phyloP scores from a whole-genome alignment of 2,113 vertebrate genomes.

The Galemys pyrenaicus region DNA sequence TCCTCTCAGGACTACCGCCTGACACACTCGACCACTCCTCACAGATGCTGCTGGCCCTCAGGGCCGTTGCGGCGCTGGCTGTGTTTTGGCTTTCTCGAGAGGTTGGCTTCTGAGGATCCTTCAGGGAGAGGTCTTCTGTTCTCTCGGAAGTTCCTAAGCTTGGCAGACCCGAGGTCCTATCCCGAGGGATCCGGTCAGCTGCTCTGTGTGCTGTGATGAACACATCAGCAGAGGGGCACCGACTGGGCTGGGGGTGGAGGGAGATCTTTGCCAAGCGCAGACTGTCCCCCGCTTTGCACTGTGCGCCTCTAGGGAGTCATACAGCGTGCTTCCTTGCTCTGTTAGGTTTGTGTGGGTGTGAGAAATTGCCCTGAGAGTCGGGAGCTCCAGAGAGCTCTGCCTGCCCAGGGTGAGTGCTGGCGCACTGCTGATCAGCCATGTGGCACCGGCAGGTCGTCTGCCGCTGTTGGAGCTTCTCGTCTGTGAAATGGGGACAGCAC shows the following conservation, averaged over 20 bases:
- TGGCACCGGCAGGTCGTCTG: background rate
- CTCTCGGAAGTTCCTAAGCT: background rate
- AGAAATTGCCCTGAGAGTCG: background rate
- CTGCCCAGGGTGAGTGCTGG: background rate
- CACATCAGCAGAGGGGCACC: background rate
- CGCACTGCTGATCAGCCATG: accelerated
- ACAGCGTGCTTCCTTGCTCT: background rate
- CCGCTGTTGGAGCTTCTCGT: background rate
- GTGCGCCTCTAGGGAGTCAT: background rate
- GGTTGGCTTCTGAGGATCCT: background rate
- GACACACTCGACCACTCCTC: background rate
- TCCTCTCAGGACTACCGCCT: background rate
- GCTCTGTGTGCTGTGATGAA: background rate
- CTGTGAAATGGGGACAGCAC: background rate
- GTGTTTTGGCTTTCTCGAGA: background rate
- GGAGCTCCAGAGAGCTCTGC: background rate
- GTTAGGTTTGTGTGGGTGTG: background rate
- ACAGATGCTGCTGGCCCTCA: background rate
- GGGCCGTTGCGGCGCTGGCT: background rate
- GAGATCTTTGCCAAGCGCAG: background rate
- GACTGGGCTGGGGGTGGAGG: background rate
- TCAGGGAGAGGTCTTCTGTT: background rate
- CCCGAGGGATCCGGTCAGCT: background rate
- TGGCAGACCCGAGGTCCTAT: background rate
- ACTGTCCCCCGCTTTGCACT: background rate